Base-by-base conservation (phyloP, 2,113 vertebrate species). In the Lepisosteus osseus region DNA sequence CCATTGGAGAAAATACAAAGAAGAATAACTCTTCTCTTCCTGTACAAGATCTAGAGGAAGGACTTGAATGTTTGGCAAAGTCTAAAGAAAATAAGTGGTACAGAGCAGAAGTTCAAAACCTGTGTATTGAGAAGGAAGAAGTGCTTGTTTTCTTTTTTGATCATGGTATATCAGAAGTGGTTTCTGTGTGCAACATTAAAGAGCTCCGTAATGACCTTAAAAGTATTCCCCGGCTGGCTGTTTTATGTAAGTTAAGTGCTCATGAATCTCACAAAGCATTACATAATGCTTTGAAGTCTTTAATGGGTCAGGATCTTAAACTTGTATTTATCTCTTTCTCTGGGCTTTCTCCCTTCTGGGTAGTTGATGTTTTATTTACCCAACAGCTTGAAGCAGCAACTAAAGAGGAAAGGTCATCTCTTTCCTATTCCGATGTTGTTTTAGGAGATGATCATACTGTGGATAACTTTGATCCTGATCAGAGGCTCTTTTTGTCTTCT, bases 111-210 rank as follows among this genome's bases (percentile, higher is more conserved):
- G 83, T 94, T 65, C 72, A 85, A 56, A 75, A 84, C 17, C 77
- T 77, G 2, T 80, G 77, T 72, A 13, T 71, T 3, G 68, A 56
- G n/a, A 63, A 81, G 42, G 79, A 75, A 12, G 79, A 77, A 71
- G 82, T 87, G 68, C 65, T 81, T 9, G 90, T 91, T 55, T 85
- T 92, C 67, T 85, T 93, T 5, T 17, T 94, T 64, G 93, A 96
- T 83, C 74, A 79, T 68, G 93, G 91, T 54, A 81, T 2, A 0
- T 80, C 12, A 72, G 85, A 90, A 69, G 71, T 82, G 17, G 83
- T 94, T 17, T 75, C 87, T 47, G 67, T 81, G 47, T 56, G 47
- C 61, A 85, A 80, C 42, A 73, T 79, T 7, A 87, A 77, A 78
- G 64, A 63, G 3, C 80, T 87, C 6, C 74, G 69, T 59, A 47